Evolutionary conservation across 1,140 invertebrate species (phyloP).

Genomic region (Calycopis cecrops): DNA sequence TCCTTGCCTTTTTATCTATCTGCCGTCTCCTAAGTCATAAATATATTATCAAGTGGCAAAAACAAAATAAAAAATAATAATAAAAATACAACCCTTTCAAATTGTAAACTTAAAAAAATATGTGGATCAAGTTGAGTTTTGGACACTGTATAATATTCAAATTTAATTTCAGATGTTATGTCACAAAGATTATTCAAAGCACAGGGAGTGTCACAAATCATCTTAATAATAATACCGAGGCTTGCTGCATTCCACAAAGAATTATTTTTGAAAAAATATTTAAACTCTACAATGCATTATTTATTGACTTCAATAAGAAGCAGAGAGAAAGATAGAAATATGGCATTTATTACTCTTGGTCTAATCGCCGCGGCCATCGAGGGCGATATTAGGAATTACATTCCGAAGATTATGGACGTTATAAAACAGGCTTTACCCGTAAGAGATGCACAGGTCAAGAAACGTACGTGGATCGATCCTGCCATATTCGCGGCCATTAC

Average conservation of each 20-base stretch:
- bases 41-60: too few relatives aligned
- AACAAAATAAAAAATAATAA: too few relatives aligned
- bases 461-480: slow-evolving; percentile 86
- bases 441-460: slow-evolving; percentile 84
- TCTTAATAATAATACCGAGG: slow-evolving; percentile 93
- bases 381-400: slow-evolving; percentile 85
- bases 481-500: slow-evolving; percentile 97
- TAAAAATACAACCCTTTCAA: too few relatives aligned
- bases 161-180: slow-evolving; percentile 79
- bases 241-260: slow-evolving; percentile 94
- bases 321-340: slow-evolving; percentile 87
- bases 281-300: slow-evolving; percentile 86
- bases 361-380: slow-evolving; percentile 93
- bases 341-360: slow-evolving; percentile 93
- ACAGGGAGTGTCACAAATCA: slow-evolving; percentile 89
- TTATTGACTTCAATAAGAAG: slow-evolving; percentile 84
- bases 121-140: too few relatives aligned
- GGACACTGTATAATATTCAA: slow-evolving; percentile 15
- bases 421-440: slow-evolving; percentile 88
- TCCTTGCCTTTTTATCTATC: too few relatives aligned
- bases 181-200: slow-evolving; percentile 84
- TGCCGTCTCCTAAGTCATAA: too few relatives aligned
- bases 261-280: slow-evolving; percentile 86
- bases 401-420: slow-evolving; percentile 91
- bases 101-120: too few relatives aligned